A percentile compares a stretch with the other conserved stretches of the same genome.
Conservation (phyloP, 1,140 invertebrate genomes). For the Panagrolaimus sp. region DNA sequence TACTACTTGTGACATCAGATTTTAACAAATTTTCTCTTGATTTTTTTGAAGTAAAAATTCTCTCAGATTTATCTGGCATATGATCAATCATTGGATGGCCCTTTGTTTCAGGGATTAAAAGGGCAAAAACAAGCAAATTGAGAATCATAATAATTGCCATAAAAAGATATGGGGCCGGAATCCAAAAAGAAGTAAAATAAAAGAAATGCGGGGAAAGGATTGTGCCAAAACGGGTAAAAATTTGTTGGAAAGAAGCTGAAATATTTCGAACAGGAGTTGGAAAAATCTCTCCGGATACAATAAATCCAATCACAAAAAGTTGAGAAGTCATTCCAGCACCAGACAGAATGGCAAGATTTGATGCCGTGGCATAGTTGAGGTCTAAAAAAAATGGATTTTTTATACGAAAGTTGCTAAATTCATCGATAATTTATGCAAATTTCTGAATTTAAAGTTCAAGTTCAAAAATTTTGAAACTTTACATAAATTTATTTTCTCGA, state of each 20-base stretch:
- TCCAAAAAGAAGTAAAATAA: constrained; percentile 4
- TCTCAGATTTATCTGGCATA: not conserved
- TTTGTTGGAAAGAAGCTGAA: constrained; percentile 1
- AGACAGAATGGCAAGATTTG: too few species aligned
- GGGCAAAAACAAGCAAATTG: not conserved
- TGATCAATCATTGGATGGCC: constrained; percentile 7
- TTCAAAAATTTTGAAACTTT: too few species aligned
- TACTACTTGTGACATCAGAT: too few species aligned
- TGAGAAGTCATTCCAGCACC: not conserved
- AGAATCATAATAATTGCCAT: constrained; percentile 7
- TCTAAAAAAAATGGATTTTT: too few species aligned
- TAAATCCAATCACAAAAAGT: not conserved
- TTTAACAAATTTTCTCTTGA: too few species aligned
- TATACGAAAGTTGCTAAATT: too few species aligned
- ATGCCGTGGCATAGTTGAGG: too few species aligned
- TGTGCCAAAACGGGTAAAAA: not conserved
- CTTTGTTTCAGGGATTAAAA: not conserved
- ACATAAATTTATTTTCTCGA: too few species aligned
- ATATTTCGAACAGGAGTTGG: not conserved
- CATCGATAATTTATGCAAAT: too few species aligned
- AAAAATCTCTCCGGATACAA: not conserved
- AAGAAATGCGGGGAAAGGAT: not conserved
- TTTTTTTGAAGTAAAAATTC: not conserved
- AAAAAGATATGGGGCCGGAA: not conserved
- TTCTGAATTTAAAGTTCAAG: too few species aligned